phyloP scores from a whole-genome alignment of 2,797 vertebrate genomes.

The Chaetophractus vellerosus region DNA sequence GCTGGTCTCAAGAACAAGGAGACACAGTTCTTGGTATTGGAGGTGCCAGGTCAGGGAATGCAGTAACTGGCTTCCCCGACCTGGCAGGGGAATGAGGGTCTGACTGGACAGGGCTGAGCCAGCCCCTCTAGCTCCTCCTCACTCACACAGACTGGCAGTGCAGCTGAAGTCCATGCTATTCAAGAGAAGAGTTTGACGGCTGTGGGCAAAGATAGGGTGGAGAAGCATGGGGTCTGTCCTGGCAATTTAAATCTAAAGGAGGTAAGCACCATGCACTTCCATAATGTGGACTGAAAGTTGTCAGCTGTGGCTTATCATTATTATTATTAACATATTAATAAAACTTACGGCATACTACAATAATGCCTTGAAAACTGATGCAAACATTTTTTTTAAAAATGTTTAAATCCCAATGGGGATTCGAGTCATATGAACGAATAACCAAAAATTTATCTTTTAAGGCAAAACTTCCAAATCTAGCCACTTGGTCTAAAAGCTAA shows the following conservation, averaged over 20 bases:
- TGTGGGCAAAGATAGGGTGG: background rate
- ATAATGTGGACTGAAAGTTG: background rate
- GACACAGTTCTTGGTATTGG: background rate
- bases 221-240: background rate
- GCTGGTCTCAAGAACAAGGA: background rate
- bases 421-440: slow-evolving; percentile 1
- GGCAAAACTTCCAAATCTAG: slow-evolving; percentile 42
- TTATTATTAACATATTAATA: background rate
- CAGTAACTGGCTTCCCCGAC: too few relatives aligned
- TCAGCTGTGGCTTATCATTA: background rate
- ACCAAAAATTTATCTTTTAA: slow-evolving; percentile 53
- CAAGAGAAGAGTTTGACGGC: background rate
- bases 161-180: background rate
- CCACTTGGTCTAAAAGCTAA: slow-evolving; percentile 59
- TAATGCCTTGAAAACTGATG: slow-evolving; percentile 29
- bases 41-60: background rate
- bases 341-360: background rate
- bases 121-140: background rate
- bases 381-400: background rate
- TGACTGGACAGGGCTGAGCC: too few relatives aligned
- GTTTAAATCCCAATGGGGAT: slow-evolving; percentile 6
- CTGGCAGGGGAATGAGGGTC: too few relatives aligned
- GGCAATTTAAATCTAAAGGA: background rate
- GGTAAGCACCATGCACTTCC: background rate
- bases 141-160: background rate